These are phyloP conservation scores for Podarcis muralis DNA, from an alignment of 2,113 vertebrate species.

Conservation along the genomic window DNA sequence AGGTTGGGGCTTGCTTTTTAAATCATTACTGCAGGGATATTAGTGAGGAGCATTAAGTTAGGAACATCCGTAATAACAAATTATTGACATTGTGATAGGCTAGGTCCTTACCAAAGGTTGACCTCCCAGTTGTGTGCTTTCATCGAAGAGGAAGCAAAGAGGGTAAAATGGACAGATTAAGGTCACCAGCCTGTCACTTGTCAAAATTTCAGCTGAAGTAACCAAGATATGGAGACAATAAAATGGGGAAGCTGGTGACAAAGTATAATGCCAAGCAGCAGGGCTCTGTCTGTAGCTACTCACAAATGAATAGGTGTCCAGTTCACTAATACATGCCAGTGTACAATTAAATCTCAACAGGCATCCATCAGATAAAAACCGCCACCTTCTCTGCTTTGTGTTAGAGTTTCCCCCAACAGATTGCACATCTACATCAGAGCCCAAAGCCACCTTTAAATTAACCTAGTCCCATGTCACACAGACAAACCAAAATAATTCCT, in stretches of 20 bases:
- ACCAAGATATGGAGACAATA: background rate
- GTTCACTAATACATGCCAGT: background rate
- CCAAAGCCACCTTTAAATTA: slow-evolving; percentile 17
- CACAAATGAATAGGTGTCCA: background rate
- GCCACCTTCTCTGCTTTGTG: background rate
- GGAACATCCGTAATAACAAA: background rate
- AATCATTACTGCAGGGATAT: background rate
- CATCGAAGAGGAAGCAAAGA: background rate
- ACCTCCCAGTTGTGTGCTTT: background rate
- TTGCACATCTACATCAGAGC: slow-evolving; percentile 19
- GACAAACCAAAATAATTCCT: slow-evolving; percentile 30
- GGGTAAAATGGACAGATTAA: background rate
- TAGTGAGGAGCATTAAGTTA: background rate
- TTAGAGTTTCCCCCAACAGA: background rate
- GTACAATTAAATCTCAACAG: background rate
- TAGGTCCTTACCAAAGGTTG: background rate
- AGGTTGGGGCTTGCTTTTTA: background rate
- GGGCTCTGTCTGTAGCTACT: background rate
- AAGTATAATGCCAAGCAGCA: background rate
- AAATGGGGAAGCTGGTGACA: background rate
- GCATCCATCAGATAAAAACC: background rate
- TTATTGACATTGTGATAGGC: background rate
- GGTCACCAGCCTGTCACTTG: background rate
- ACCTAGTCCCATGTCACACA: slow-evolving; percentile 13
- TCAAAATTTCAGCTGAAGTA: background rate